Evolutionary conservation across 53 echinoderm and acorn worm genomes (phyloP), one percentile per base, ranked within the genome.

Genomic region (Paelopatides confundens): DNA sequence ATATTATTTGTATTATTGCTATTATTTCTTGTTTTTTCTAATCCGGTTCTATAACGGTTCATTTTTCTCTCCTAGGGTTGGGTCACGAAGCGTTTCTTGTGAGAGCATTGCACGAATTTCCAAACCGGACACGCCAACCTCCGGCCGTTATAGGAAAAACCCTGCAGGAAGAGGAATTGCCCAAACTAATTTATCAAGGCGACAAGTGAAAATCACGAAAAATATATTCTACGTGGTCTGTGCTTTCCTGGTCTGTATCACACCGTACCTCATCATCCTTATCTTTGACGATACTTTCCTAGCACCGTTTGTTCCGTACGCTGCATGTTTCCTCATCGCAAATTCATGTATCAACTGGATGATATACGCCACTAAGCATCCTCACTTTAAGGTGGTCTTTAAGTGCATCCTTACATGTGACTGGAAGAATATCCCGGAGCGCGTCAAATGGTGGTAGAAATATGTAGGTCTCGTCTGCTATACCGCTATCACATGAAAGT

Each of bases 341-440:
- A 94, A 94, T 86, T 81, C 79, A 27, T 94, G 91, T 48, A 64
- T 91, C 82, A 94, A 94, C 47, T 89, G 88, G 68, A 82, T 91
- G 40, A 89, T 94, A 85, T 94, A 94, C 82, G 94, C 94, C 64
- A 94, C 94, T 2, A 91, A 94, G 34, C 91, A 94, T 53, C 94
- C 94, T 4, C 69, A 90, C 83, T 94, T 94, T 47, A 94, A 91
- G 71, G 85, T 35, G 26, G 91, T 94, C 14, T 91, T 92, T 31
- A 70, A 40, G 35, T 51, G 81, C 29, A 86, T 94, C 32, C 35
- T 94, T 10, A n/a, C 13, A 1, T 87, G 94, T 53, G 24, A 77
- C 33, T 94, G 91, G 63, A 48, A 46, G 39, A 34, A 89, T 26
- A 92, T 92, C 10, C 94, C 91, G 24, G 84, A 94, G 35, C 87